Evolutionary conservation across 2,113 vertebrate species (phyloP), one percentile per base, ranked within the genome.

Genomic region (Salvelinus alpinus): DNA sequence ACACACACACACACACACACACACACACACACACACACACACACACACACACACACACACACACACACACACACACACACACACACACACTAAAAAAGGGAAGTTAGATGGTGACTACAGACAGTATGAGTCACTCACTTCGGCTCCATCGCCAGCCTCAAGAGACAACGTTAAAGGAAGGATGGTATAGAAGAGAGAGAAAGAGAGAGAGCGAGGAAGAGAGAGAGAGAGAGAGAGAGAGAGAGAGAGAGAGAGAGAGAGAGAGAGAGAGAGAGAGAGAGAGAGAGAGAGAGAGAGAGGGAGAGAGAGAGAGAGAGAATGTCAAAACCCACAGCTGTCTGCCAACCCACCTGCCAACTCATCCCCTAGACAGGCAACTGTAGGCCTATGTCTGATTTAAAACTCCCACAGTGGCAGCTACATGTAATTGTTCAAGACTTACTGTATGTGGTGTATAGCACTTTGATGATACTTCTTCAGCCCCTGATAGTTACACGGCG

Each of bases 101-200:
- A 85, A 82, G 83, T 79, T 64, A 76, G 77, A 83, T 82, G 71
- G 82, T 88, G 80, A 80, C 75, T 84, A 83, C 79, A 73, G 78
- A 57, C 1, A 16, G 66, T 65, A 81, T 91, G 91, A 92, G 83
- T 93, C 91, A 91, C 59, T 85, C 13, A 44, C 68, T 13, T 54
- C 57, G 48, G 71, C 74, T 75, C 71, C 79, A 22, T 78, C 71
- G 72, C 72, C 78, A 20, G 80, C 74, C 85, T 81, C 71, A 72
- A 31, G 83, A 80, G 80, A 76, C 72, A 75, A 34, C 62, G 71
- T 78, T 72, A 68, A 65, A 29, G 22, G 70, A 73, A 27, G 22
- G 70, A 74, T 48, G 29, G 73, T 75, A 72, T 68, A 73, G 70
- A 29, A 85, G 70, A 81, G 51, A 80, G 54, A 80, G 70, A 76